Base-by-base conservation (phyloP, 1,140 invertebrate genomes). In the Orchestia grillus region DNA sequence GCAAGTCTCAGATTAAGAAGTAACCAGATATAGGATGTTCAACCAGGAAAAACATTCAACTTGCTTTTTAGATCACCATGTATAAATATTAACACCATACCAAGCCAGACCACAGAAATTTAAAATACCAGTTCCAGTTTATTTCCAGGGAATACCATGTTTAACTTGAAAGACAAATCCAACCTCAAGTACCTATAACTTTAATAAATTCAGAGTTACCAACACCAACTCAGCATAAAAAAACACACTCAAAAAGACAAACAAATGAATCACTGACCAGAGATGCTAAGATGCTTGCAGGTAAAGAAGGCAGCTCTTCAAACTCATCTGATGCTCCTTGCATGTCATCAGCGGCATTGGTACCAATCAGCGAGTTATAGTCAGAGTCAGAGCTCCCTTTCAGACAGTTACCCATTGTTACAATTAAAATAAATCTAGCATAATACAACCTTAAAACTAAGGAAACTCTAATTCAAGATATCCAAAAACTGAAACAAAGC, bases 301-400 rank as follows among this genome's bases (percentile, higher is more conserved):
- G 92, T 44, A 94, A 94, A 94, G 92, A 47, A 45, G 43, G 92
- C 41, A 45, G 92, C 40, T 45, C 43, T 94, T 94, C 43, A 94
- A n/a, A 44, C 44, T 44, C 43, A 45, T 94, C 92, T 47, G 92
- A n/a, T 4, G 44, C 44, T 45, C 44, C 44, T 94, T 94, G 92
- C 19, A 94, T 94, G 45, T 94, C 92, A 44, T 94, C 92, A 94
- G 44, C 19, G 0, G 44, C 92, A 94, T 94, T 94, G 43, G 43
- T 47, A 45, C 44, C 92, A 94, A 94, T 94, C 43, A 94, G 36
- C 6, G 43, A 16, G 47, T 94, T 94, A 45, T 94, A 94, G 44
- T 94, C 92, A 45, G 92, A 94, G 62, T 77, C 62, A 94, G 92
- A 94, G 47, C 44, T 94, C 40, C 92, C 92, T 47, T 94, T 44